phyloP scores from a whole-genome alignment of 2,797 vertebrate species.

The Eulemur coronatus region DNA sequence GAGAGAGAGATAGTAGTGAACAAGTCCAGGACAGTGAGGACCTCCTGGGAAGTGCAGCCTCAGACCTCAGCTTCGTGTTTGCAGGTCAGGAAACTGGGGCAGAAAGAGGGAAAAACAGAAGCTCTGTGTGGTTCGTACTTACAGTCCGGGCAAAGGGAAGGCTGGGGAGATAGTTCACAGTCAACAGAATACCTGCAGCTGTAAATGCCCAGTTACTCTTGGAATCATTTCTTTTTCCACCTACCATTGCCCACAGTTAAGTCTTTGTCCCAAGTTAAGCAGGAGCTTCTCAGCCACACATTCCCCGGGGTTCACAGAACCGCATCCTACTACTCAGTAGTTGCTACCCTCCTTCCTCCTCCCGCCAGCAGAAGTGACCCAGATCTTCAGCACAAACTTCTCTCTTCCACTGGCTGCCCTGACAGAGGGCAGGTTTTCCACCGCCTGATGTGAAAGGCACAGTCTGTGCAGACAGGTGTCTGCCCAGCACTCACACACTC shows the following conservation, averaged over 20 bases:
- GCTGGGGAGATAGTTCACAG: not conserved
- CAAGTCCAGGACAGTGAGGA: not conserved
- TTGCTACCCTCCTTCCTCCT: not conserved
- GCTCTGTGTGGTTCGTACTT: fast-evolving
- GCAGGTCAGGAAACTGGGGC: not conserved
- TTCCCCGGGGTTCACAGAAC: not conserved
- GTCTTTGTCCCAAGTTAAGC: not conserved
- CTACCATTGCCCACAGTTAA: not conserved
- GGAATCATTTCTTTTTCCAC: not conserved
- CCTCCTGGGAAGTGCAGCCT: not conserved
- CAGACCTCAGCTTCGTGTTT: not conserved
- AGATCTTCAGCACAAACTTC: not conserved
- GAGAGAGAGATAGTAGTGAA: not conserved
- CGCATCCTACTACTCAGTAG: not conserved
- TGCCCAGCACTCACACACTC: not conserved
- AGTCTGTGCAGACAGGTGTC: not conserved
- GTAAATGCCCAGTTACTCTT: not conserved
- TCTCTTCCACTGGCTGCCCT: not conserved
- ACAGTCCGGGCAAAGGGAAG: not conserved
- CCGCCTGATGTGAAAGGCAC: not conserved
- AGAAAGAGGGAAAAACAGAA: not conserved
- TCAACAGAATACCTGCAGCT: not conserved
- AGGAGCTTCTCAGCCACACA: not conserved
- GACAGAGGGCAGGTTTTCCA: not conserved
- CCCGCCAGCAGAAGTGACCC: not conserved